phyloP scores from a whole-genome alignment of 2,113 vertebrate species.

The Talpa occidentalis region DNA sequence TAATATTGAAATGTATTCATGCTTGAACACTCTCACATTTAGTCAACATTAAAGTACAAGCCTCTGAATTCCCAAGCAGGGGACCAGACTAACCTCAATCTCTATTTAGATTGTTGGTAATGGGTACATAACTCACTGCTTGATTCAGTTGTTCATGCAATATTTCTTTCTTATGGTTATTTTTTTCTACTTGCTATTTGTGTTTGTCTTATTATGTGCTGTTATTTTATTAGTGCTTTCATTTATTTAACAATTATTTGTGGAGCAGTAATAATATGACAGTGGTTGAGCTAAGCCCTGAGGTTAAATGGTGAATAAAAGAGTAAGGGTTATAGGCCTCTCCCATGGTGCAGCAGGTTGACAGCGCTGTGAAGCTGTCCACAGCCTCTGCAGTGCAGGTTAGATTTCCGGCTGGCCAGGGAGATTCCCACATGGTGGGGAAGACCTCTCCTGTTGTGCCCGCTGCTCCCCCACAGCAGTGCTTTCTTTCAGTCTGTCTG shows the following conservation, averaged over 20 bases:
- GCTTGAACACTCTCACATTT: background rate
- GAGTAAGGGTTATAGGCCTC: too few relatives aligned
- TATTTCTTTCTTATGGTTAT: background rate
- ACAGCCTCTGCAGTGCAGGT: too few relatives aligned
- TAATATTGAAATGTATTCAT: background rate
- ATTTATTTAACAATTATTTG: conserved; percentile 39
- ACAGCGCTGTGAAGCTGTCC: too few relatives aligned
- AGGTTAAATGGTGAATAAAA: background rate
- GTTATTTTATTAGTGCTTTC: background rate
- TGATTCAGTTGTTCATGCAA: background rate
- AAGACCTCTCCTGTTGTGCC: too few relatives aligned
- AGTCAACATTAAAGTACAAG: background rate
- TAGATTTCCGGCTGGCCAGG: too few relatives aligned
- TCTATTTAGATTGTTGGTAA: background rate
- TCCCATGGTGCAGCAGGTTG: too few relatives aligned
- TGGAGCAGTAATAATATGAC: background rate
- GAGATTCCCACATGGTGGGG: too few relatives aligned
- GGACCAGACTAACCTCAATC: background rate
- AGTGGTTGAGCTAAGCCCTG: conserved; percentile 8
- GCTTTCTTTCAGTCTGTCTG: too few relatives aligned
- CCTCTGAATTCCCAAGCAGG: background rate
- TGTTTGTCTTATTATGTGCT: background rate
- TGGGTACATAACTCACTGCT: background rate
- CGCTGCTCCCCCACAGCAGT: too few relatives aligned
- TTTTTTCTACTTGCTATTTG: conserved; percentile 22